A percentile compares a stretch with the other conserved stretches of the same genome.
These are phyloP conservation scores for Hemicentrotus pulcherrimus DNA, from an alignment of 35 echinoderm and acorn worm genomes.

Conservation along the genomic window DNA sequence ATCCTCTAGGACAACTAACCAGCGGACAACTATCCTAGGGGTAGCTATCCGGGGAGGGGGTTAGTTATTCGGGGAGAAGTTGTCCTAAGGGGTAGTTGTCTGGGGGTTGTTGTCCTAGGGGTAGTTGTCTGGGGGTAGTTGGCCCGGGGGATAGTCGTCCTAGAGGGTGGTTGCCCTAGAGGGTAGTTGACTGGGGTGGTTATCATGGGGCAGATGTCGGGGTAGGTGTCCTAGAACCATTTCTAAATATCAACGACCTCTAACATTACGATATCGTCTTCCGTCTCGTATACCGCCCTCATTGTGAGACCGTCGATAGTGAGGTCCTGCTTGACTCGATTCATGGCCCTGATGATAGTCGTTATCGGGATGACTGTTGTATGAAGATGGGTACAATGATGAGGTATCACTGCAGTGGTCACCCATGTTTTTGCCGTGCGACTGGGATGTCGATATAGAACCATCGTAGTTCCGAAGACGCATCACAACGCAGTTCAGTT, in stretches of 20 bases:
- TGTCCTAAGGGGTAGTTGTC: no score
- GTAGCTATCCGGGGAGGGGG: no score
- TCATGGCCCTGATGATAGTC: background rate
- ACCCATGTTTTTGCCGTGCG: background rate
- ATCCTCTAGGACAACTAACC: no score
- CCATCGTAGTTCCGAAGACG: background rate
- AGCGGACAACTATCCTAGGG: no score
- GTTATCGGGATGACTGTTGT: background rate
- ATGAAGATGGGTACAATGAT: background rate
- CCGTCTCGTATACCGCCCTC: background rate
- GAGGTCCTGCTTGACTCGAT: background rate
- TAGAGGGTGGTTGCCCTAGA: no score
- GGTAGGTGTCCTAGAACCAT: no score
- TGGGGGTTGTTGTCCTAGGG: no score
- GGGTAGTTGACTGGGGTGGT: no score
- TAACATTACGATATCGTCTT: constrained; percentile 14
- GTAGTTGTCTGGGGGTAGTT: no score
- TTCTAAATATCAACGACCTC: background rate
- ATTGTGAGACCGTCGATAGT: background rate
- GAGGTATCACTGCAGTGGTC: constrained; percentile 27
- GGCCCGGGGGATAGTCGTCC: no score
- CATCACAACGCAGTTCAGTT: background rate
- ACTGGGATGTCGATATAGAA: background rate
- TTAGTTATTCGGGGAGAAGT: no score
- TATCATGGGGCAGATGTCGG: no score